Conservation (phyloP, 2,888 invertebrate species). For the Diachrysia chrysitis region DNA sequence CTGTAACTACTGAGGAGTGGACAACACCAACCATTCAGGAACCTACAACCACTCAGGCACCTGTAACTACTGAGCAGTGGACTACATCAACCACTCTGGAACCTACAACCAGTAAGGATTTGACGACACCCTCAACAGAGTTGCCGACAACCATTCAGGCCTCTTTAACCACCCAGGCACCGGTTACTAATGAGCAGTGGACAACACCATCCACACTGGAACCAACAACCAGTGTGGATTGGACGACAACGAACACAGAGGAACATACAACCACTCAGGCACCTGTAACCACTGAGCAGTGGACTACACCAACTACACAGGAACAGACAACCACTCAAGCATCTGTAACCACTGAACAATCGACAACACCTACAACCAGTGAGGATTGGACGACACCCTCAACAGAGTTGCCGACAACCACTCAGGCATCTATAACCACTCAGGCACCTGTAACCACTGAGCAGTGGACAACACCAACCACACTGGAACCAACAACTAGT, state of each 20-base stretch:
- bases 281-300: constrained; percentile 1
- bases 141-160: constrained; percentile 9
- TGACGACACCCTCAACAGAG: constrained; percentile 5
- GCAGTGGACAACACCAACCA: constrained; percentile 15
- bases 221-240: not conserved
- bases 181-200: constrained; percentile 16
- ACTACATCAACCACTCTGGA: constrained; percentile 22
- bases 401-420: constrained; percentile 9
- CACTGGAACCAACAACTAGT: constrained; percentile 17
- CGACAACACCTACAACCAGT: constrained; percentile 12
- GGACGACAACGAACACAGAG: no score
- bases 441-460: constrained; percentile 2
- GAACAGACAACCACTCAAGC: constrained; percentile 12
- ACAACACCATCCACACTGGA: not conserved
- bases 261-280: not conserved
- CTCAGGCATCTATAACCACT: not conserved
- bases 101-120: constrained; percentile 12
- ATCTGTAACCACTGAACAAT: not conserved
- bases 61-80: not conserved
- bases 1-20: not conserved
- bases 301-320: constrained; percentile 12
- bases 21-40: constrained; percentile 1
- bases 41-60: constrained; percentile 5
- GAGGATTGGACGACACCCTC: not conserved
- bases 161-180: not conserved